phyloP scores from a whole-genome alignment of 2,888 invertebrate genomes.

The Aromia moschata region DNA sequence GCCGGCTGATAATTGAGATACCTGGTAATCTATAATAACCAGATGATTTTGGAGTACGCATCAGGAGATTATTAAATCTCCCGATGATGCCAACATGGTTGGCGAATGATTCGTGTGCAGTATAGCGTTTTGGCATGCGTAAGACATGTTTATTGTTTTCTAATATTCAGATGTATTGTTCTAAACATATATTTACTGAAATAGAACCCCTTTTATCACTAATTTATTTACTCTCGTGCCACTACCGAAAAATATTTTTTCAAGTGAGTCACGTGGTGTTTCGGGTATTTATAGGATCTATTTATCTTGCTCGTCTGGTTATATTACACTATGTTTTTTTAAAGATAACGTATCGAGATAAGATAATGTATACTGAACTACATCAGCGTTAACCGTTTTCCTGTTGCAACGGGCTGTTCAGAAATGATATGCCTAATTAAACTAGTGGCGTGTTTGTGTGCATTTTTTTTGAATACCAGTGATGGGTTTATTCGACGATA shows the following conservation, averaged over 20 bases:
- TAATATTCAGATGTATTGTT: too few species aligned
- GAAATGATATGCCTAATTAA: neutral
- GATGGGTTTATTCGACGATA: slow-evolving; percentile 33
- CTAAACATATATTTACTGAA: too few species aligned
- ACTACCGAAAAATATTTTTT: neutral
- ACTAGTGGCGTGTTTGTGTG: slow-evolving; percentile 1
- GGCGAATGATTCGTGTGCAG: too few species aligned
- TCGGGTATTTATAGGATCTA: neutral
- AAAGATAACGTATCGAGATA: slow-evolving; percentile 6
- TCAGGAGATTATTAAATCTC: too few species aligned
- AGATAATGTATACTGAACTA: slow-evolving; percentile 13
- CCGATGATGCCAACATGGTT: too few species aligned
- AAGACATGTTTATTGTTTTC: too few species aligned
- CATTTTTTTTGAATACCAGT: neutral
- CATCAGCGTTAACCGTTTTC: neutral
- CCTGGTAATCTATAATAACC: too few species aligned
- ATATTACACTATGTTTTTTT: slow-evolving; percentile 2
- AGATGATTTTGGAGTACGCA: too few species aligned
- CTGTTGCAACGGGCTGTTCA: slow-evolving; percentile 1
- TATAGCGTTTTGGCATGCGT: too few species aligned
- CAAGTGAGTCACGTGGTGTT: neutral
- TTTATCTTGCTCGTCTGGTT: neutral
- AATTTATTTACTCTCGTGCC: too few species aligned
- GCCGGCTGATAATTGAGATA: too few species aligned
- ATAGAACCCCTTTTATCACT: too few species aligned